phyloP scores from a whole-genome alignment of 2,797 vertebrate species.

The Phataginus tetradactyla region DNA sequence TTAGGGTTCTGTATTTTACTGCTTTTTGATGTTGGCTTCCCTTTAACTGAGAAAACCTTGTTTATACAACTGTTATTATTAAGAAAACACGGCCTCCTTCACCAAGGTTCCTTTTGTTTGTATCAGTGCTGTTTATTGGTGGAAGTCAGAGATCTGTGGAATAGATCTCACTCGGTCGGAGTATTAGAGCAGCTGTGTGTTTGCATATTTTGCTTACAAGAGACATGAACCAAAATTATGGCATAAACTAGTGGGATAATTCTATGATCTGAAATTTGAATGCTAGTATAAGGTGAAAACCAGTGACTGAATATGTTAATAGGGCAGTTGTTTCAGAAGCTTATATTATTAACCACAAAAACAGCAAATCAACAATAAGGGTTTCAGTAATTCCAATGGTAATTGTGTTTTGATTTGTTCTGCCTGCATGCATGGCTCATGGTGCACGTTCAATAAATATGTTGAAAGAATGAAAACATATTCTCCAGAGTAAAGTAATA shows the following conservation, averaged over 20 bases:
- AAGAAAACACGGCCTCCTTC: slow-evolving; percentile 90
- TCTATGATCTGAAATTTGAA: neutral
- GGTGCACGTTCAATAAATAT: neutral
- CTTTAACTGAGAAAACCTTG: slow-evolving; percentile 91
- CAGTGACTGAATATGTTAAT: neutral
- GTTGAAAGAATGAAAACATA: neutral
- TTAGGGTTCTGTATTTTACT: slow-evolving; percentile 92
- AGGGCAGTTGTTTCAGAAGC: neutral
- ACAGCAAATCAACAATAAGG: neutral
- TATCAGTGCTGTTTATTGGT: slow-evolving; percentile 80
- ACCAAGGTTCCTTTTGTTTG: slow-evolving; percentile 80
- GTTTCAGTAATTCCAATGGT: neutral
- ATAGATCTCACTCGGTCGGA: slow-evolving; percentile 70
- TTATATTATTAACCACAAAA: neutral
- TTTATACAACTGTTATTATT: slow-evolving; percentile 95
- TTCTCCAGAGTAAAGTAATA: neutral
- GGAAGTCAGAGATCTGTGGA: slow-evolving; percentile 79
- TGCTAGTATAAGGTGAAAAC: neutral
- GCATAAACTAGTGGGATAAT: slow-evolving; percentile 26
- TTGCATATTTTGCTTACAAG: slow-evolving; percentile 68
- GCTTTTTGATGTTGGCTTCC: slow-evolving; percentile 93
- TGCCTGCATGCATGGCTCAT: neutral
- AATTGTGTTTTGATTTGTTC: neutral
- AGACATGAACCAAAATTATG: slow-evolving; percentile 44
- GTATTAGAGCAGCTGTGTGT: slow-evolving; percentile 66